Base-by-base conservation (phyloP, 2,113 vertebrate genomes). In the Cichladusa arquata region DNA sequence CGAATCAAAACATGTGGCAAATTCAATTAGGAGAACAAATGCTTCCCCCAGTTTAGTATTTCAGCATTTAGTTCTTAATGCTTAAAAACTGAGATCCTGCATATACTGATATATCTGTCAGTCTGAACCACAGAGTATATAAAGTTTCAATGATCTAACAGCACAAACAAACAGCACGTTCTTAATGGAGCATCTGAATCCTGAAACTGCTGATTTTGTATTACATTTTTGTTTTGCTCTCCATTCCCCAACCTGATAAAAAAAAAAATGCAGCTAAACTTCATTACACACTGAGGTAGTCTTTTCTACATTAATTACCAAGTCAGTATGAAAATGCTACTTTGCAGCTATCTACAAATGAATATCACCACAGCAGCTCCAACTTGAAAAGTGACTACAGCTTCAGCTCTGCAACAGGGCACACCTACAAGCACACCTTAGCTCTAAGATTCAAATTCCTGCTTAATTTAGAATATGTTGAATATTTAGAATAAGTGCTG, bases 281-380 rank as follows among this genome's bases (percentile, higher is more conserved):
- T 58, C 3, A 2, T 48, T 66, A 65, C 10, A 20, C 14, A 18
- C 14, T 22, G 29, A 81, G 29, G 13, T 9, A 65, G 22, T 36
- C 31, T 82, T 34, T 66, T 23, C 24, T 10, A 19, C 3, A 2
- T 53, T 9, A 48, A 34, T 57, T 40, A 38, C 7, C 8, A n/a
- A 34, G 26, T 5, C 11, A 36, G 24, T 5, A 86, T 24, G 31
- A 57, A 10, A 15, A 44, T 0, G 0, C 13, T 31, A 11, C 23
- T 74, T 54, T 53, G 42, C 25, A 79, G 56, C 22, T 79, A 38
- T 11, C 23, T 67, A 44, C 20, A 48, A n/a, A 38, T 15, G 16
- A 57, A 0, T 19, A 54, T 9, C 12, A 71, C 12, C 20, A 26
- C 12, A 26, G 45, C 19, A 8, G 3, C 31, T 71, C 40, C 70